phyloP scores from a whole-genome alignment of 2,797 vertebrate genomes.

The Acropternis orthonyx region DNA sequence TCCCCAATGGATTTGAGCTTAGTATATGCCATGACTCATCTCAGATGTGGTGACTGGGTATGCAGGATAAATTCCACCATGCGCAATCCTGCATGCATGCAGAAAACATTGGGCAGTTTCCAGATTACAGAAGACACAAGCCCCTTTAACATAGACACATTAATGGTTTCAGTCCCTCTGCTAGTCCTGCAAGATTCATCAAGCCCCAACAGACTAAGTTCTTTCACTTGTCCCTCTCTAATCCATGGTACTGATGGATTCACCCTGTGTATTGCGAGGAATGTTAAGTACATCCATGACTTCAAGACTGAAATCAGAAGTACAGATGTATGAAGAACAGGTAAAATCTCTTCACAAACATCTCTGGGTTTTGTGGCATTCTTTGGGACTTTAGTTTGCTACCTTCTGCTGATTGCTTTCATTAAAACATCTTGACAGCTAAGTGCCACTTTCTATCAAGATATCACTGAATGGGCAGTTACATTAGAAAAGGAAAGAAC shows the following conservation, averaged over 20 bases:
- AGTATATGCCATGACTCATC: background rate
- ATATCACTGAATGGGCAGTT: background rate
- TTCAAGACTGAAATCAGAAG: background rate
- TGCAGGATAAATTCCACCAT: fast-evolving
- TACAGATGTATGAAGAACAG: background rate
- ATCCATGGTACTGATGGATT: background rate
- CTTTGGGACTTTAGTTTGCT: background rate
- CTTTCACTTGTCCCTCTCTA: background rate
- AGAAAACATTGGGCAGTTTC: background rate
- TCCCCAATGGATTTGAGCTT: background rate
- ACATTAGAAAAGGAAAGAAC: background rate
- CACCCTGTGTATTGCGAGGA: background rate
- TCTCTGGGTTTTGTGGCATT: background rate
- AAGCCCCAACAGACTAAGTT: background rate
- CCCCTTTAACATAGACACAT: fast-evolving
- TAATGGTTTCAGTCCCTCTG: background rate
- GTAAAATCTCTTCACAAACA: background rate
- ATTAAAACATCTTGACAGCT: background rate
- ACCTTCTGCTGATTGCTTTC: background rate
- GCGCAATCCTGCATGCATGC: background rate
- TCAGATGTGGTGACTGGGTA: background rate
- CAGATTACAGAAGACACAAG: background rate
- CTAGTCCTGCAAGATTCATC: background rate
- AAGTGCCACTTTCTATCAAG: background rate
- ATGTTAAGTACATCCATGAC: background rate